These are phyloP conservation scores for Drosophila recens DNA, from an alignment of 2,888 invertebrate genomes.

Conservation along the genomic window DNA sequence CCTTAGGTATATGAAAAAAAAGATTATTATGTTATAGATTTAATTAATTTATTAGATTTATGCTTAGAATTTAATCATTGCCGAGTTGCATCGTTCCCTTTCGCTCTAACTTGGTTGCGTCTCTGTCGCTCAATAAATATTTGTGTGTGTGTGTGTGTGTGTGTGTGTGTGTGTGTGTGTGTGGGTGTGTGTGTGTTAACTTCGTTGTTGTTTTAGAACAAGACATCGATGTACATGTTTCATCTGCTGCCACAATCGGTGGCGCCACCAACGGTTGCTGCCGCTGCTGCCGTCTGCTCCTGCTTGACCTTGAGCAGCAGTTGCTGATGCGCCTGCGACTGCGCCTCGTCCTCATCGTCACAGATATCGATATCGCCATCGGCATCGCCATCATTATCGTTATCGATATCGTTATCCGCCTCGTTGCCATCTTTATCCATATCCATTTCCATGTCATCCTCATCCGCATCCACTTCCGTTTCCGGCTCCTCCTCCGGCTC, in stretches of 20 bases:
- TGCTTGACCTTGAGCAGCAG: constrained; percentile 74
- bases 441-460: constrained; percentile 50
- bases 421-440: constrained; percentile 44
- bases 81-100: constrained; percentile 31
- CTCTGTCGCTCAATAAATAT: constrained; percentile 32
- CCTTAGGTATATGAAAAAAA: constrained; percentile 69
- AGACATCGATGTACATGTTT: constrained; percentile 83
- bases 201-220: constrained; percentile 68
- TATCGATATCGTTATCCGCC: constrained; percentile 27
- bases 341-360: constrained; percentile 78
- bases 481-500: constrained; percentile 57
- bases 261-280: constrained; percentile 23
- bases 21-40: constrained; percentile 23
- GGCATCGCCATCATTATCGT: constrained; percentile 26
- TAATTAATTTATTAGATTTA: constrained; percentile 46
- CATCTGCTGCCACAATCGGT: constrained; percentile 74
- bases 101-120: neutral
- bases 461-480: constrained; percentile 57
- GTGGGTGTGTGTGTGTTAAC: constrained; percentile 12
- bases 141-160: constrained; percentile 2
- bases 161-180: constrained; percentile 12
- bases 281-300: constrained; percentile 58
- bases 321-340: constrained; percentile 58
- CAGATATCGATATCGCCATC: constrained; percentile 82
- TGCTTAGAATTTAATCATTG: constrained; percentile 54